Evolutionary conservation across 53 echinoderm and acorn worm species (phyloP).

Genomic region (Paelopatides confundens): DNA sequence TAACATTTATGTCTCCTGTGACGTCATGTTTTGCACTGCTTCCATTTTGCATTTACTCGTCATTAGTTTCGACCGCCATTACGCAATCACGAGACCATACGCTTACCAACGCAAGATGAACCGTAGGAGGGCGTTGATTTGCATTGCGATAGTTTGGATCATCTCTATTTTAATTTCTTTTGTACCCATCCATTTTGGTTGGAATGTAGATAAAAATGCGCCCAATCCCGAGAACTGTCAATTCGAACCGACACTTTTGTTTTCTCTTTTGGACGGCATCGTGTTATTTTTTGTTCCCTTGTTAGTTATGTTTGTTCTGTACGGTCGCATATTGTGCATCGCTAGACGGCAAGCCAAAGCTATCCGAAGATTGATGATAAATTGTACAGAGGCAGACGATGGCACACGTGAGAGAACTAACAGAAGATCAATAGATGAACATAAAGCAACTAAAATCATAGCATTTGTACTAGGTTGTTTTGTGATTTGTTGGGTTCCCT

Average conservation of each 20-base stretch:
- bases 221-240: slow-evolving; percentile 55
- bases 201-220: slow-evolving; percentile 72
- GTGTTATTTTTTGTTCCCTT: slow-evolving; percentile 84
- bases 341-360: slow-evolving; percentile 84
- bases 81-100: slow-evolving; percentile 88
- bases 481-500: slow-evolving; percentile 96
- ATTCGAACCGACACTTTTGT: slow-evolving; percentile 63
- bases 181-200: slow-evolving; percentile 84
- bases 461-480: slow-evolving; percentile 94
- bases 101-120: slow-evolving; percentile 82
- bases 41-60: slow-evolving; percentile 88
- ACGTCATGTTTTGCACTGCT: slow-evolving; percentile 91
- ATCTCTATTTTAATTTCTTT: slow-evolving; percentile 83
- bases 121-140: slow-evolving; percentile 59
- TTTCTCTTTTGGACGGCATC: slow-evolving; percentile 84
- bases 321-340: slow-evolving; percentile 77
- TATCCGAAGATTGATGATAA: slow-evolving; percentile 76
- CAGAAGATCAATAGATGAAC: slow-evolving; percentile 79
- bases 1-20: slow-evolving; percentile 90
- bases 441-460: slow-evolving; percentile 90
- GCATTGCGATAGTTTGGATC: slow-evolving; percentile 74
- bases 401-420: slow-evolving; percentile 59
- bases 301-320: slow-evolving; percentile 75
- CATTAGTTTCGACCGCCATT: slow-evolving; percentile 84
- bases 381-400: slow-evolving; percentile 28